A percentile compares a stretch with the other conserved stretches of the same genome.
Evolutionary conservation across 1,140 invertebrate genomes (phyloP).

Genomic region (Leptinotarsa texana): DNA sequence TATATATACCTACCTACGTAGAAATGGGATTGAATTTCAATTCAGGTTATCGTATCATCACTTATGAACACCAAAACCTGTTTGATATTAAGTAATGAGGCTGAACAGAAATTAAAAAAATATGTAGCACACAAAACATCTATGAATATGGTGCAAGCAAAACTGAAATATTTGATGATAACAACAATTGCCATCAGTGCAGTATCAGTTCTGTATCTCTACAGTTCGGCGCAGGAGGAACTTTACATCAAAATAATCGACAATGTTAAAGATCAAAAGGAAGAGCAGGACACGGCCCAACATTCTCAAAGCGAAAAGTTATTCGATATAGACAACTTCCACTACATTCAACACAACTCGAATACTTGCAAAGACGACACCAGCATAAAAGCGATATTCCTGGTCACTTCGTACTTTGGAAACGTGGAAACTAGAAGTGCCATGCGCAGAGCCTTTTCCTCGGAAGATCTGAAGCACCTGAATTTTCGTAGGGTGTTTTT

Average conservation of each 20-base stretch:
- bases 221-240: neutral
- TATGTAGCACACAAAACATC: no score
- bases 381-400: slow-evolving; percentile 58
- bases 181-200: neutral
- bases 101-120: no score
- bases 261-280: neutral
- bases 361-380: slow-evolving; percentile 26
- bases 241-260: neutral
- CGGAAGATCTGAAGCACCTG: slow-evolving; percentile 60
- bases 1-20: no score
- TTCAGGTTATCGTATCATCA: no score
- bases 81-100: no score
- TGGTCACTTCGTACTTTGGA: slow-evolving; percentile 77
- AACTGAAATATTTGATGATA: neutral
- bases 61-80: no score
- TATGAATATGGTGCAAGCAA: neutral
- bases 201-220: neutral
- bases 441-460: slow-evolving; percentile 68
- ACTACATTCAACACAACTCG: slow-evolving; percentile 31
- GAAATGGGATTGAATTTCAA: no score
- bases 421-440: slow-evolving; percentile 71
- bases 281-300: neutral
- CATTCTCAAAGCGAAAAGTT: slow-evolving; percentile 1
- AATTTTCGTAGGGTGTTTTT: slow-evolving; percentile 71
- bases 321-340: slow-evolving; percentile 17